These are phyloP conservation scores for Platycnemis pennipes DNA, from an alignment of 2,888 invertebrate species.

Conservation along the genomic window DNA sequence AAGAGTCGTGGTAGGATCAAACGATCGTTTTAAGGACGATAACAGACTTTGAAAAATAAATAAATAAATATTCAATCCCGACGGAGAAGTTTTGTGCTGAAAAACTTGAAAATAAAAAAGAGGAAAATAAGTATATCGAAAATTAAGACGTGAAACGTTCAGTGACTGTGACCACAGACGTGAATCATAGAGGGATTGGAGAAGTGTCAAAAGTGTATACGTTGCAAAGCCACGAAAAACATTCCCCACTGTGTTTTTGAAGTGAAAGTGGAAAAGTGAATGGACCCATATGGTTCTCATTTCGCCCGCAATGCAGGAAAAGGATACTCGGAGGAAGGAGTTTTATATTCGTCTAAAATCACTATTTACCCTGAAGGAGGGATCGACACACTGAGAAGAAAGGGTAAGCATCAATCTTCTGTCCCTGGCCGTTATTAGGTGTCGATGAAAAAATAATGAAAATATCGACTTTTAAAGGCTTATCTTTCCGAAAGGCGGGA, in stretches of 20 bases:
- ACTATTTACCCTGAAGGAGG: neutral
- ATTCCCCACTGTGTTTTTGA: neutral
- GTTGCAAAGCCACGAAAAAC: neutral
- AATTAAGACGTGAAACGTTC: neutral
- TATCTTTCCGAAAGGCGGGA: neutral
- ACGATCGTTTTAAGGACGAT: neutral
- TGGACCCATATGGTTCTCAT: neutral
- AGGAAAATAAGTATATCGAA: neutral
- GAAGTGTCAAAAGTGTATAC: neutral
- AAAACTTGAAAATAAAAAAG: neutral
- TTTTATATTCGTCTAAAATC: constrained; percentile 45
- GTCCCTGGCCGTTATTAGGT: neutral
- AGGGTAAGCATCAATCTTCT: constrained; percentile 40
- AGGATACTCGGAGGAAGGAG: constrained; percentile 18
- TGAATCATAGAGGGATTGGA: neutral
- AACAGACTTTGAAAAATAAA: neutral
- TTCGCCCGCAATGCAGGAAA: constrained; percentile 42
- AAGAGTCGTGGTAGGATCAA: neutral
- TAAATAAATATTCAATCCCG: neutral
- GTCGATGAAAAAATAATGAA: neutral
- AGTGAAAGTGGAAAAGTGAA: constrained; percentile 18
- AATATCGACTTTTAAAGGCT: constrained; percentile 11
- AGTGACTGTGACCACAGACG: neutral
- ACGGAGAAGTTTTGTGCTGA: neutral
- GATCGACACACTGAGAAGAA: constrained; percentile 11